Evolutionary conservation across 2,113 vertebrate genomes (phyloP), one percentile per base, ranked within the genome.

Genomic region (Lasiurus borealis): DNA sequence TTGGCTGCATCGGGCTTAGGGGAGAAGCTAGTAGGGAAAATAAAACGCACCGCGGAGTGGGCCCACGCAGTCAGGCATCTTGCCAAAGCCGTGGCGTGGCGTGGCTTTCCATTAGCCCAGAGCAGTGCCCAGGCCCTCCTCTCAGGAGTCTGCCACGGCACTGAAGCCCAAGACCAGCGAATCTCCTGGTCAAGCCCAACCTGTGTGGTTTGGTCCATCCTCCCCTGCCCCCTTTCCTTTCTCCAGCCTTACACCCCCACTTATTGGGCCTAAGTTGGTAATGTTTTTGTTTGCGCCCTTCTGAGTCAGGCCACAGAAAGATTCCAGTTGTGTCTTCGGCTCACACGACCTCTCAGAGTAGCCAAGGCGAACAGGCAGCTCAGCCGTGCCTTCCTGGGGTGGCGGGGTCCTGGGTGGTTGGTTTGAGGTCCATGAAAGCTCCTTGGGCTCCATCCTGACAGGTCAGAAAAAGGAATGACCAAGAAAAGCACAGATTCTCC

Each of bases 401-500:
- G 57, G 27, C 6, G 6, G 3, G 0, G 68, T 34, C 29, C 25
- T 1, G 40, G 23, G 64, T 8, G 16, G 15, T 34, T 75, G 86
- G 46, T 40, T 48, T 36, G 54, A 94, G 83, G 50, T 71, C 44
- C 23, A 6, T 5, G 14, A 54, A 73, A 62, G 25, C 54, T 50
- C 72, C 66, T 40, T 80, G 59, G 34, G 89, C 25, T 93, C 87
- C 27, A 46, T 18, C 31, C 59, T 54, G 71, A 76, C 34, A 83
- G 31, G 76, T 57, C 52, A 80, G 77, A 76, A 52, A 44, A 52
- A 44, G 59, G 78, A 90, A 52, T 82, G 40, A 83, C 40, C n/a
- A 90, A 73, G 81, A 81, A 88, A 80, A 94, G 36, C 68, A 64
- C 80, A 72, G 44, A 78, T 68, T 96, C 80, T 95, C 82, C 84